Conservation (phyloP, 2,113 vertebrate genomes). For the Crotalus tigris region DNA sequence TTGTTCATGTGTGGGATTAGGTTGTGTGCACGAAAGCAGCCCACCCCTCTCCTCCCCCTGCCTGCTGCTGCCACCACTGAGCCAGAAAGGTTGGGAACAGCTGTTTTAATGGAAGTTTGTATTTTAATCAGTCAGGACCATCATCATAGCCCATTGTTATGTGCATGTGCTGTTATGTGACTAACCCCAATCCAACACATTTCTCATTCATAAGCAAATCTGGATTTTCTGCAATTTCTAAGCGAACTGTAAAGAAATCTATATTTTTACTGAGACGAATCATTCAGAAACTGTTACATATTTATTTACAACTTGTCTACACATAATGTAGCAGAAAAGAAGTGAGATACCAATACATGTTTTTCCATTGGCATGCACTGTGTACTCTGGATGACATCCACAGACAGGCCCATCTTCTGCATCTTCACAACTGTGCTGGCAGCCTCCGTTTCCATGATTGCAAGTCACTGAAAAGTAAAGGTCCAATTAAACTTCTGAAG, state of each 20-base stretch:
- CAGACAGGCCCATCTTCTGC: slow-evolving; percentile 85
- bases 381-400: slow-evolving; percentile 88
- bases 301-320: neutral
- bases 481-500: slow-evolving; percentile 28
- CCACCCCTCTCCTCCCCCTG: neutral
- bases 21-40: neutral
- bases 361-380: slow-evolving; percentile 81
- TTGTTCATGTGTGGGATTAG: neutral
- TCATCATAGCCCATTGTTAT: neutral
- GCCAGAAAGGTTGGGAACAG: neutral
- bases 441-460: slow-evolving; percentile 95
- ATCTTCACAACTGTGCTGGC: slow-evolving; percentile 94
- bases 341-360: slow-evolving; percentile 86
- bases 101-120: neutral
- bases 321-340: neutral
- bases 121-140: neutral
- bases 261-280: neutral
- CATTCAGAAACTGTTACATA: neutral
- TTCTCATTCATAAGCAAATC: neutral
- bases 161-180: neutral
- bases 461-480: slow-evolving; percentile 83
- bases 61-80: neutral
- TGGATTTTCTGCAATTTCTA: neutral
- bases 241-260: neutral
- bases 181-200: neutral